These are phyloP conservation scores for Hemicentrotus pulcherrimus DNA, from an alignment of 35 echinoderm and acorn worm species.

Conservation along the genomic window DNA sequence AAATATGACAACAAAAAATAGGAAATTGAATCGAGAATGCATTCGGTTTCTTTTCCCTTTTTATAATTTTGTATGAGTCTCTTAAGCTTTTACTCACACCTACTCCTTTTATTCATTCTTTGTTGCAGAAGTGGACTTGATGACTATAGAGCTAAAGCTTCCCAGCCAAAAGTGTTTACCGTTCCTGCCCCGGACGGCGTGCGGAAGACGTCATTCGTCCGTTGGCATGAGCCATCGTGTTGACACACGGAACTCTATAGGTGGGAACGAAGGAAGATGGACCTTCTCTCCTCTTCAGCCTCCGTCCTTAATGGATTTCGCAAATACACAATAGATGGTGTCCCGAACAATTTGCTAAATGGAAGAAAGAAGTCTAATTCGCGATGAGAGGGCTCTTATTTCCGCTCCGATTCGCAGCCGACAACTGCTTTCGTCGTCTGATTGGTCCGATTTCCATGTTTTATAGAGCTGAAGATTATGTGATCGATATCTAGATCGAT, in stretches of 20 bases:
- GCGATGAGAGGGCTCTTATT: background rate
- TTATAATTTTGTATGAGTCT: background rate
- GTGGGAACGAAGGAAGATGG: background rate
- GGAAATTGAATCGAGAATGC: background rate
- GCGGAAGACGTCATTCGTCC: slow-evolving; percentile 15
- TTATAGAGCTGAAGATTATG: background rate
- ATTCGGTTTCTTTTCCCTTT: background rate
- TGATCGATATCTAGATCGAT: background rate
- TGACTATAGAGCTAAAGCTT: background rate
- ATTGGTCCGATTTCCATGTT: background rate
- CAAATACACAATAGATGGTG: slow-evolving; percentile 11
- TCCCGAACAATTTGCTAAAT: background rate
- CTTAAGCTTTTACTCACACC: background rate
- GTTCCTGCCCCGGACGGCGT: background rate
- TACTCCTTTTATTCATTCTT: background rate
- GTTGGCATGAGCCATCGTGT: background rate
- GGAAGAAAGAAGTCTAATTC: background rate
- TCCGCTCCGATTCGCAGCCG: background rate
- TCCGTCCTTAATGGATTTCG: background rate
- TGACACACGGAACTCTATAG: slow-evolving; percentile 10
- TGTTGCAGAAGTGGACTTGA: background rate
- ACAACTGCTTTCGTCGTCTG: background rate
- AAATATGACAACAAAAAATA: background rate
- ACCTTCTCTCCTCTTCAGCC: background rate
- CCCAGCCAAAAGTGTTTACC: background rate